phyloP scores from a whole-genome alignment of 2,113 vertebrate genomes.

The Varanus salvator region DNA sequence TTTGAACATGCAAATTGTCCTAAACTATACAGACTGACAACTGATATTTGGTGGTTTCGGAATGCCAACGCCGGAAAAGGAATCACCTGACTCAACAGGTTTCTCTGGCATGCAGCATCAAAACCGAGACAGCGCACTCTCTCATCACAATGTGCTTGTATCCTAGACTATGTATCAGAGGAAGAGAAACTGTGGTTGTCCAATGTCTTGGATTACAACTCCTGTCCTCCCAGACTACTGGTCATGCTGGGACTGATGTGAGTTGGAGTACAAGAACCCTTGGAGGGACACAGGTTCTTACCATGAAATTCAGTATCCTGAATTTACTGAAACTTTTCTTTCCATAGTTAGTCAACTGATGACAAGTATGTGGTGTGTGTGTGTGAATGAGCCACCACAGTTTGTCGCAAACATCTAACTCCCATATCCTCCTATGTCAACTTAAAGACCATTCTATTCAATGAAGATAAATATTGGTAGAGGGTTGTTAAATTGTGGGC shows the following conservation, averaged over 20 bases:
- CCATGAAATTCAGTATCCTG: background rate
- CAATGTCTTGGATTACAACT: background rate
- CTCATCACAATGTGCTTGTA: background rate
- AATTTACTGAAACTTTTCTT: background rate
- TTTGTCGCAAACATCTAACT: background rate
- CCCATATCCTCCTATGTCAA: background rate
- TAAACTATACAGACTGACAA: background rate
- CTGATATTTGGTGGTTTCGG: background rate
- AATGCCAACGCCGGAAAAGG: background rate
- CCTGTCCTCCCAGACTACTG: background rate
- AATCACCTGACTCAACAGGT: background rate
- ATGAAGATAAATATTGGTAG: background rate
- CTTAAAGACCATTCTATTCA: background rate
- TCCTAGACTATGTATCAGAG: background rate
- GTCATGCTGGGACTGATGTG: background rate
- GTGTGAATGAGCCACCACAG: too few species aligned
- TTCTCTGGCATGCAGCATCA: background rate
- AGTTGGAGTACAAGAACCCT: background rate
- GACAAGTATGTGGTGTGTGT: too few species aligned
- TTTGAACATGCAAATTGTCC: background rate
- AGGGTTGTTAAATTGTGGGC: background rate
- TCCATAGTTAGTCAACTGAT: too few species aligned
- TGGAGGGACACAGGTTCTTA: background rate
- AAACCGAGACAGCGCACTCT: background rate
- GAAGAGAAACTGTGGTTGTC: background rate